Conservation (phyloP, 2,113 vertebrate species). For the Patagioenas fasciata region DNA sequence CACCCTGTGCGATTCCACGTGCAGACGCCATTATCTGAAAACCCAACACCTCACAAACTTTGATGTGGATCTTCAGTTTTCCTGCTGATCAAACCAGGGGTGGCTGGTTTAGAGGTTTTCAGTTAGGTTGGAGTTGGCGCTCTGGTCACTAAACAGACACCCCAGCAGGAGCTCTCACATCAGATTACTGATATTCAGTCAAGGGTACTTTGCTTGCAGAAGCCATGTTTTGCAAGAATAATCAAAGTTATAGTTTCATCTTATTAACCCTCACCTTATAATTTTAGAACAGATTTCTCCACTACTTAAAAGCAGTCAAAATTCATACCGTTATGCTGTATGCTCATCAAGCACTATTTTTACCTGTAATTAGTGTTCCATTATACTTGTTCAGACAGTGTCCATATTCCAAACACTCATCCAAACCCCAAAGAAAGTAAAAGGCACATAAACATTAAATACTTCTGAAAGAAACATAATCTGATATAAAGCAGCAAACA, state of each 20-base stretch:
- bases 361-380: slow-evolving; percentile 44
- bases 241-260: not conserved
- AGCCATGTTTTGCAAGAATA: not conserved
- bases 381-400: slow-evolving; percentile 57
- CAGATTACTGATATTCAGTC: not conserved
- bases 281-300: not conserved
- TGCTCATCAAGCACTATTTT: not conserved
- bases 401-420: slow-evolving; percentile 24
- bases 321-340: not conserved
- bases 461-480: slow-evolving; percentile 52
- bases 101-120: not conserved
- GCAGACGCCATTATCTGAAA: not conserved
- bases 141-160: not conserved
- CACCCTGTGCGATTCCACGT: fast-evolving
- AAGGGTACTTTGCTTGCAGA: not conserved
- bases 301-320: not conserved
- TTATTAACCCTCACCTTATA: not conserved
- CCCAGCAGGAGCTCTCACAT: not conserved
- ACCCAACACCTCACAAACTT: not conserved
- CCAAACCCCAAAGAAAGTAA: slow-evolving; percentile 55
- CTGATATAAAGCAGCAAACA: slow-evolving; percentile 50
- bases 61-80: not conserved
- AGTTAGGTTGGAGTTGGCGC: not conserved
- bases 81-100: not conserved
- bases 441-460: slow-evolving; percentile 78